Base-by-base conservation (phyloP, 2,797 vertebrate species). In the Microctenopoma steveboyesi region DNA sequence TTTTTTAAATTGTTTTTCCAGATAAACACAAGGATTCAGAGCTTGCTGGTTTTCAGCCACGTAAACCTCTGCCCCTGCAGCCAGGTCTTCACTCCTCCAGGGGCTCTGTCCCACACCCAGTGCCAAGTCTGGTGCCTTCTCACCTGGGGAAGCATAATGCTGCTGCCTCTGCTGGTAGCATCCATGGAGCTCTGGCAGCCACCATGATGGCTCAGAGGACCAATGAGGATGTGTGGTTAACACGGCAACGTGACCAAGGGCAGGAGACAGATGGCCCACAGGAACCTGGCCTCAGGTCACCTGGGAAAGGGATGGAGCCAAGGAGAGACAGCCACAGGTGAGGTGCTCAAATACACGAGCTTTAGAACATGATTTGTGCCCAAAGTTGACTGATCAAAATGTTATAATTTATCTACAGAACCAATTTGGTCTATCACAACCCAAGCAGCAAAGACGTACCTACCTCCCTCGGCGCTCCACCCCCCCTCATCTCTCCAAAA, bases 1-100 rank as follows among this genome's bases (percentile, higher is more conserved):
- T 11, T 42, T 42, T 4, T 13, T 4, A 5, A 2, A 40, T 14
- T 71, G 40, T 74, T 68, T 79, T 35, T 71, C 87, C 78, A 97
- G 96, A 97, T 79, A 96, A 97, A 77, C 74, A 88, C 60, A 97
- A 97, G 91, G 96, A 97, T 12, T 66, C 93, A 64, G 93, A 96
- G 89, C 88, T 91, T 89, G 1, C 72, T 86, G 80, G 92, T 91
- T 90, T 93, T 91, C 2, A 77, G 86, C 84, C 93, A 83, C 86
- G 88, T 30, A 93, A 92, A 0, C 73, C 79, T 63, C 67, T 83
- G 27, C 47, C 82, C 40, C 66, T 89, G 63, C 89, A 88, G 72
- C 47, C 86, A 8, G 80, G 80, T 54, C 78, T 87, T 46, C 94
- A 0, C 86, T 91, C 76, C 66, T 88, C 89, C 84, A 85, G 89